Conservation (phyloP, 2,888 invertebrate species). For the Lepidocyrtinus sp. region DNA sequence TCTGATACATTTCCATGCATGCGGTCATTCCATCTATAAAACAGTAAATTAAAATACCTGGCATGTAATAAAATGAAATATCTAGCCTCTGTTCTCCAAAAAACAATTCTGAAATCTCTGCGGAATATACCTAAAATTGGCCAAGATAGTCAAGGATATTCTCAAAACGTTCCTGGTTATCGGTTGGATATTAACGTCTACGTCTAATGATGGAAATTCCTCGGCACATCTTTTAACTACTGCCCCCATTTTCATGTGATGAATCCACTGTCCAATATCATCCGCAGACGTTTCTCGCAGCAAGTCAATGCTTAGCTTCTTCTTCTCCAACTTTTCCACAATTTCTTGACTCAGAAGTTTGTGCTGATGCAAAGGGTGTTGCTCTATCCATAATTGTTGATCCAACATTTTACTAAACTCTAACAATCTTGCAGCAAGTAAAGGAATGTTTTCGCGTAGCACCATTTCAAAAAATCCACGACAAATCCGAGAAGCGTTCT, state of each 20-base stretch:
- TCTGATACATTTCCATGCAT: slow-evolving; percentile 91
- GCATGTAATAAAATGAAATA: background rate
- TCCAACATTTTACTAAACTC: slow-evolving; percentile 94
- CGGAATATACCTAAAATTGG: slow-evolving; percentile 76
- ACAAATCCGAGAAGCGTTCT: slow-evolving; percentile 93
- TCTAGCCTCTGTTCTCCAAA: slow-evolving; percentile 19
- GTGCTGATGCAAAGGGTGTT: slow-evolving; percentile 90
- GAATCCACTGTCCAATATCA: slow-evolving; percentile 81
- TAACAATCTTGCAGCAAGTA: slow-evolving; percentile 88
- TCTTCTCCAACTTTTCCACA: slow-evolving; percentile 84
- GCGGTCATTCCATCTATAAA: slow-evolving; percentile 86
- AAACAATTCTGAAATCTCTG: too few species aligned
- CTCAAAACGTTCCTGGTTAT: slow-evolving; percentile 93
- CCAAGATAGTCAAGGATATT: slow-evolving; percentile 84
- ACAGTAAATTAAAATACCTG: background rate
- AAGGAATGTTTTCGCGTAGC: slow-evolving; percentile 89
- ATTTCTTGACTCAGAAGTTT: slow-evolving; percentile 83
- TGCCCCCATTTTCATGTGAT: slow-evolving; percentile 82
- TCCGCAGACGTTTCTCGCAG: slow-evolving; percentile 89
- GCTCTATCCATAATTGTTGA: slow-evolving; percentile 89
- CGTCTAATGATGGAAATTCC: slow-evolving; percentile 87
- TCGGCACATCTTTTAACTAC: slow-evolving; percentile 87
- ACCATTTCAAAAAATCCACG: slow-evolving; percentile 96
- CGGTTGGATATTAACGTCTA: slow-evolving; percentile 91
- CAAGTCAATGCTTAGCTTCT: slow-evolving; percentile 82